phyloP scores from a whole-genome alignment of 2,888 invertebrate genomes.

The Ecdyonurus torrentis region DNA sequence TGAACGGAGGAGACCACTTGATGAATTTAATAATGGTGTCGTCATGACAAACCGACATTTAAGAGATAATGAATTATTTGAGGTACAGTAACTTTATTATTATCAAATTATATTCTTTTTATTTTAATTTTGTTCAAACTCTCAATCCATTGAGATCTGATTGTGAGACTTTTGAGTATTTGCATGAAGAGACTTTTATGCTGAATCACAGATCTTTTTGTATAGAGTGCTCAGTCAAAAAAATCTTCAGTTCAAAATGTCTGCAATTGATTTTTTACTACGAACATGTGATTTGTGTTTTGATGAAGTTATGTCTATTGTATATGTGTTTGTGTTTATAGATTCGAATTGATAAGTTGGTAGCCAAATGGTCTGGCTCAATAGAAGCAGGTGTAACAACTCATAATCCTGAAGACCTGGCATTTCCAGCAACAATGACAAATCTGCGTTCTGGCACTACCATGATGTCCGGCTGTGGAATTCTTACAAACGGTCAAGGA shows the following conservation, averaged over 20 bases:
- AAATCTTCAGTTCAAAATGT: background rate
- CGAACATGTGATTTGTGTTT: background rate
- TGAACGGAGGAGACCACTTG: constrained; percentile 70
- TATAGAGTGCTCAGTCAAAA: background rate
- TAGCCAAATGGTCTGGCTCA: constrained; percentile 91
- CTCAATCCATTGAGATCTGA: background rate
- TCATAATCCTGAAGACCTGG: constrained; percentile 74
- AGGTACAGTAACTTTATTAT: no score
- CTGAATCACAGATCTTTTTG: background rate
- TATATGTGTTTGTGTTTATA: constrained; percentile 22
- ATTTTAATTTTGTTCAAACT: background rate
- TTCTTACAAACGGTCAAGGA: constrained; percentile 90
- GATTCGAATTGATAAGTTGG: constrained; percentile 81
- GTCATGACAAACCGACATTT: constrained; percentile 86
- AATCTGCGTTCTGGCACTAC: constrained; percentile 84
- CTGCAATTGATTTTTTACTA: background rate
- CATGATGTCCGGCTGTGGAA: constrained; percentile 95
- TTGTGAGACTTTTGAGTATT: no score
- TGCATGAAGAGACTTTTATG: background rate
- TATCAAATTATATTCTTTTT: background rate
- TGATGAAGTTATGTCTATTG: no score
- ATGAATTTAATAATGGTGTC: constrained; percentile 92
- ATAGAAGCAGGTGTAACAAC: constrained; percentile 88
- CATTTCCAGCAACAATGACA: constrained; percentile 95
- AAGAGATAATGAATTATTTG: constrained; percentile 77